These are phyloP conservation scores for Pangasius sanitwongsei DNA, from an alignment of 2,797 vertebrate species.

Conservation along the genomic window DNA sequence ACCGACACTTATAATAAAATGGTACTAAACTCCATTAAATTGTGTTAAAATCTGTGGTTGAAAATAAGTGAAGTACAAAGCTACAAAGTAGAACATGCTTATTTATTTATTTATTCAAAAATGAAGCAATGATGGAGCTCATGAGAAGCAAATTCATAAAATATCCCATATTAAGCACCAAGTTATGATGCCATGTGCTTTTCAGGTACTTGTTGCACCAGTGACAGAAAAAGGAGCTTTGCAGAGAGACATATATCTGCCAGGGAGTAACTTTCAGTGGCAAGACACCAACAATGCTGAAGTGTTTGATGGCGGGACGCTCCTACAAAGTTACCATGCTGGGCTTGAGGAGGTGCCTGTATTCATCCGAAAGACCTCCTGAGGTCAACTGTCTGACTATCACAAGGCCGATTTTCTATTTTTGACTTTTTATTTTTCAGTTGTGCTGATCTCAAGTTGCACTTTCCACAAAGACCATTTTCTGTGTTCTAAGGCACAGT, in stretches of 20 bases:
- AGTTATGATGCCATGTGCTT: slow-evolving; percentile 11
- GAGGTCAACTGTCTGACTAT: slow-evolving; percentile 50
- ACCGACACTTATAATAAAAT: neutral
- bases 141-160: neutral
- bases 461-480: slow-evolving; percentile 82
- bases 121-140: too few species aligned
- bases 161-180: neutral
- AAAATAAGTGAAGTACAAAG: neutral
- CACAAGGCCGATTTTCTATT: slow-evolving; percentile 62
- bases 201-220: slow-evolving; percentile 88
- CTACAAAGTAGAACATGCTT: neutral
- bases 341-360: slow-evolving; percentile 81
- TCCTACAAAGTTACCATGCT: slow-evolving; percentile 81
- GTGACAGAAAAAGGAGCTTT: slow-evolving; percentile 80
- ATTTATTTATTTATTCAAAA: neutral
- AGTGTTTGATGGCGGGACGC: slow-evolving; percentile 86
- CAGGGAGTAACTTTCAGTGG: slow-evolving; percentile 82
- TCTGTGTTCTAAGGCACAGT: slow-evolving; percentile 66
- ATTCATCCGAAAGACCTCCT: slow-evolving; percentile 74
- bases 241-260: slow-evolving; percentile 85
- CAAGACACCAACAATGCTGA: slow-evolving; percentile 79
- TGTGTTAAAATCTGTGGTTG: neutral
- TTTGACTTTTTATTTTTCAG: slow-evolving; percentile 60
- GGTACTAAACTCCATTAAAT: neutral
- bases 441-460: slow-evolving; percentile 78